Evolutionary conservation across 1,140 invertebrate species (phyloP), one percentile per base, ranked within the genome.

Genomic region (Oncopeltus fasciatus): DNA sequence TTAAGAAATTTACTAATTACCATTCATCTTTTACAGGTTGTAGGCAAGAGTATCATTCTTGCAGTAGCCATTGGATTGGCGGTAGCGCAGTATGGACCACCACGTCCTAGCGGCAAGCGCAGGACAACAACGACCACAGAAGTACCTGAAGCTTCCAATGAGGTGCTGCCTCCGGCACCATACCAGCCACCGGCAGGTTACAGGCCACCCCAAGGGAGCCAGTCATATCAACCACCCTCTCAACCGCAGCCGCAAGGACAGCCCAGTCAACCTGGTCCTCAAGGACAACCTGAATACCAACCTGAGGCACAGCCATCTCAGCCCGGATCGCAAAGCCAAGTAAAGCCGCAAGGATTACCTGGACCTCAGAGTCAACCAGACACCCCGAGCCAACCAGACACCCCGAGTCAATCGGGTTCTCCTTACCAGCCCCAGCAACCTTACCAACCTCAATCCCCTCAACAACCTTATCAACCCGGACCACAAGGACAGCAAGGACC

Each of bases 81-180:
- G 2, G 51, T 18, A n/a, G 64, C 18, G 1, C 56, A 61, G 38
- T 65, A 65, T 53, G 64, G 59, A 26, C 31, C 53, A 53, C 43
- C 29, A 11, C 60, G 60, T 3, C n/a, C 51, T 20, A 46, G 47
- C 3, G 53, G 43, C 38, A 21, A 31, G 24, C 62, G 60, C 21
- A 46, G 59, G 18, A 64, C 62, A 5, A 53, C 49, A 9, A 64
- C 58, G 0, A 62, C 59, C 5, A 65, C 59, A 0, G 27, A 58
- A 1, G 51, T 58, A 38, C 44, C 44, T 12, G 56, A 57, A 33
- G 18, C 57, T 2, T 59, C 51, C 9, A 58, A 61, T 44, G 56
- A 61, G 59, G 38, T 61, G 21, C 18, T 61, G n/a, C 49, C 59
- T 12, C 27, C 33, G 18, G 29, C 51, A 16, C 49, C 49, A 14